Evolutionary conservation across 1,140 invertebrate species (phyloP).

Genomic region (Drosophila rhopaloa): DNA sequence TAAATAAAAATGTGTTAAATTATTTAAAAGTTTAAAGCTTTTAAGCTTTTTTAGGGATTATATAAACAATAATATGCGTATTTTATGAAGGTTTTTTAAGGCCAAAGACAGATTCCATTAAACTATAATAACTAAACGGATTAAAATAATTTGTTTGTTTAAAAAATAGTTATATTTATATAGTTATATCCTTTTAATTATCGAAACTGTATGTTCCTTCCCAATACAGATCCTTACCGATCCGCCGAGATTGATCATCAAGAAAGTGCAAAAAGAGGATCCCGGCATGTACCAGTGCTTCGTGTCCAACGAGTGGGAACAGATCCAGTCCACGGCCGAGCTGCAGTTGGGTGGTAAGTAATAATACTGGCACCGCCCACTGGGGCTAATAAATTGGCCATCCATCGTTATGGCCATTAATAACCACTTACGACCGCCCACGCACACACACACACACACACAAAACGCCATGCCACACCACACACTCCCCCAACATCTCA

Average conservation of each 20-base stretch:
- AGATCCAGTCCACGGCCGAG: conserved; percentile 93
- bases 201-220: no score
- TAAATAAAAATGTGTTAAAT: no score
- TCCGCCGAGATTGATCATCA: conserved; percentile 81
- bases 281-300: conserved; percentile 94
- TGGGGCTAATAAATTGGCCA: conserved; percentile 56
- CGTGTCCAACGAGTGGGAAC: conserved; percentile 93
- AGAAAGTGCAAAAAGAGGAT: conserved; percentile 84
- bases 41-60: no score
- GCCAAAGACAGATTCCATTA: no score
- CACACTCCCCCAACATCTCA: background rate
- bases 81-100: no score
- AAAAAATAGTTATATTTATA: background rate
- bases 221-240: conserved; percentile 73
- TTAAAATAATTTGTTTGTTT: background rate
- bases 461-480: background rate
- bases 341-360: conserved; percentile 91
- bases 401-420: conserved; percentile 63
- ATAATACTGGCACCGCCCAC: conserved; percentile 2
- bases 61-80: no score
- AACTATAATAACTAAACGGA: no score
- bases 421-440: conserved; percentile 60
- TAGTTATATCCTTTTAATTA: background rate
- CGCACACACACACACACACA: background rate
- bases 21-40: no score